Evolutionary conservation across 2,113 vertebrate species (phyloP).

Genomic region (Eptatretus burgeri): DNA sequence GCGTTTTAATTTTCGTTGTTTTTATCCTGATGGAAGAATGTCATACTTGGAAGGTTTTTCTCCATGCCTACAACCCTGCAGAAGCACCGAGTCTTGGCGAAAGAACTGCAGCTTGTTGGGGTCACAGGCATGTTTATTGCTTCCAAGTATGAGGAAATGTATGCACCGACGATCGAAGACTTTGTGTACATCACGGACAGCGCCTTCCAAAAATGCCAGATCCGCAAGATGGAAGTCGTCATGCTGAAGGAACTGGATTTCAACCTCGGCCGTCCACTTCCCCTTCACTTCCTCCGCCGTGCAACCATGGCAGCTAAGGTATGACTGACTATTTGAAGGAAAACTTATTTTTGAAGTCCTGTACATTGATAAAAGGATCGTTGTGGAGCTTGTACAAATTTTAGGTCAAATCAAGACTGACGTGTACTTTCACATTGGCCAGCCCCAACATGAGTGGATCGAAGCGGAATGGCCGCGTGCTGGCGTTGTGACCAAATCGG

Average conservation of each 20-base stretch:
- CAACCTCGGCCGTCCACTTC: constrained; percentile 23
- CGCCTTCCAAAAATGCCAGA: constrained; percentile 27
- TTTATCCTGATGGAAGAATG: too few relatives aligned
- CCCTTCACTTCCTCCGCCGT: constrained; percentile 33
- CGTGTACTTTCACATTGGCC: not conserved
- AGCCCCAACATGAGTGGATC: too few relatives aligned
- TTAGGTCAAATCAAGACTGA: not conserved
- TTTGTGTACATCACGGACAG: constrained; percentile 28
- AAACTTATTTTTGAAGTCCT: not conserved
- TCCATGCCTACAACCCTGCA: constrained; percentile 11
- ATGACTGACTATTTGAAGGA: constrained; percentile 10
- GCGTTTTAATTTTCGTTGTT: too few relatives aligned
- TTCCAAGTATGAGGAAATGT: constrained; percentile 50
- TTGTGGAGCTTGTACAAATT: not conserved
- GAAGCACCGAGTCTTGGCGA: constrained; percentile 31
- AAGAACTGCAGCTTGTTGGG: constrained; percentile 33
- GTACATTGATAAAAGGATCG: not conserved
- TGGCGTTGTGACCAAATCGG: too few relatives aligned
- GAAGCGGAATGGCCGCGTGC: too few relatives aligned
- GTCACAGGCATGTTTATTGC: constrained; percentile 47
- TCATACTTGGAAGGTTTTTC: too few relatives aligned
- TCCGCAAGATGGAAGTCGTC: constrained; percentile 35
- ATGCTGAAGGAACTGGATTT: constrained; percentile 36
- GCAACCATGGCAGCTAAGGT: constrained; percentile 38
- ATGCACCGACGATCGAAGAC: constrained; percentile 24